Evolutionary conservation across 2,888 invertebrate genomes (phyloP).

Genomic region (Thera britannica): DNA sequence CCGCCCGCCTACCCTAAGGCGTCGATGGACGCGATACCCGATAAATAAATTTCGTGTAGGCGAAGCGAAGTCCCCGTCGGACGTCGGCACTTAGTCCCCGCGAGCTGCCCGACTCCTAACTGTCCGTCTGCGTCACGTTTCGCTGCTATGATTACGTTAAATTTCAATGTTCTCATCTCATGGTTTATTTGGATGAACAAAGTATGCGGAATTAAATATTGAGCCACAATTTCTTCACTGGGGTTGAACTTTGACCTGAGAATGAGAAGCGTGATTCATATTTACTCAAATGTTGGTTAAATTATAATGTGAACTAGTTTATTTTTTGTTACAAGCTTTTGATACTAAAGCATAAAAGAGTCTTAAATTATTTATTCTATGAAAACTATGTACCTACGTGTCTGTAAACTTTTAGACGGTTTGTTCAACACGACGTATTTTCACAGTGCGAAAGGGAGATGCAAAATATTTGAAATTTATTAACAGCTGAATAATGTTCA

Average conservation of each 20-base stretch:
- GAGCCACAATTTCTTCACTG: constrained; percentile 43
- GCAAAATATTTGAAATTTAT: neutral
- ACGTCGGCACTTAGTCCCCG: constrained; percentile 60
- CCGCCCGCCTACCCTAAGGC: constrained; percentile 60
- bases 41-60: constrained; percentile 66
- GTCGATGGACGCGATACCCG: constrained; percentile 67
- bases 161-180: constrained; percentile 64
- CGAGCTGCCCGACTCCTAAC: constrained; percentile 56
- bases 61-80: constrained; percentile 56
- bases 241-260: constrained; percentile 40
- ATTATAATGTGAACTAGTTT: constrained; percentile 39
- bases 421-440: neutral
- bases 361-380: constrained; percentile 28
- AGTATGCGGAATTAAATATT: constrained; percentile 42
- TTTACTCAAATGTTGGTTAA: constrained; percentile 31
- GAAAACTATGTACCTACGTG: constrained; percentile 34
- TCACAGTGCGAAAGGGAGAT: too few species aligned
- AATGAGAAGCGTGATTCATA: constrained; percentile 36
- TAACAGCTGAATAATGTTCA: neutral
- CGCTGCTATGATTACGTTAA: constrained; percentile 61
- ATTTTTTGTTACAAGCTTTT: constrained; percentile 30
- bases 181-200: constrained; percentile 45
- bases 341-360: constrained; percentile 24
- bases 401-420: constrained; percentile 21
- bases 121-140: constrained; percentile 66